Evolutionary conservation across 2,113 vertebrate genomes (phyloP).

Genomic region (Pterocles burchelli): DNA sequence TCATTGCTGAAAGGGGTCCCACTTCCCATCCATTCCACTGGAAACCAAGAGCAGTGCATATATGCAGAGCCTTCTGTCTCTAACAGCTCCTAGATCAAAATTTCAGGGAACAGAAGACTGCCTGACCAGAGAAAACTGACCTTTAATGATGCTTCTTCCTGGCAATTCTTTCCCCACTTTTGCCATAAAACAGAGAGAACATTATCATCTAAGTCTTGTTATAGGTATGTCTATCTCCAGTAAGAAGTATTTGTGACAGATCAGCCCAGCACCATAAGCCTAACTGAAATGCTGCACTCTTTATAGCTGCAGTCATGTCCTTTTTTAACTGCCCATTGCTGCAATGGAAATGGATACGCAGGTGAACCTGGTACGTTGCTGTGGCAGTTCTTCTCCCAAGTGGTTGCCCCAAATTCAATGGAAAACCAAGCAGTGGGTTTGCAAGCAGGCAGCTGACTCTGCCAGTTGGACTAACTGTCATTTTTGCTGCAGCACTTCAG

Average conservation of each 20-base stretch:
- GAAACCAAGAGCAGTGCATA: not conserved
- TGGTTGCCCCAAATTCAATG: not conserved
- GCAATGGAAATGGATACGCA: fast-evolving
- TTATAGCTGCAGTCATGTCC: not conserved
- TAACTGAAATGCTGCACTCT: not conserved
- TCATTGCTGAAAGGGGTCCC: not conserved
- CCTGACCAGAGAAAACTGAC: not conserved
- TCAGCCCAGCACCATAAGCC: not conserved
- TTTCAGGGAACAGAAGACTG: not conserved
- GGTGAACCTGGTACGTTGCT: not conserved
- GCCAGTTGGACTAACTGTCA: not conserved
- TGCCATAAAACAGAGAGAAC: not conserved
- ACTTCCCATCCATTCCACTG: not conserved
- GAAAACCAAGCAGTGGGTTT: not conserved
- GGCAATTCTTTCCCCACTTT: not conserved
- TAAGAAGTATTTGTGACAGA: not conserved
- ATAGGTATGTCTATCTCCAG: not conserved
- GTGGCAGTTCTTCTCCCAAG: not conserved
- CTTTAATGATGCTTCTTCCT: not conserved
- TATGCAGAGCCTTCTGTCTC: not conserved
- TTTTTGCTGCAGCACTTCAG: not conserved
- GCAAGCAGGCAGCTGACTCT: not conserved
- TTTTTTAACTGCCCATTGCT: not conserved
- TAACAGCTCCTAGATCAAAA: not conserved
- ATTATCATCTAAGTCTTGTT: not conserved